These are phyloP conservation scores for Brienomyrus longianalis DNA, from an alignment of 2,113 vertebrate genomes.

Conservation along the genomic window DNA sequence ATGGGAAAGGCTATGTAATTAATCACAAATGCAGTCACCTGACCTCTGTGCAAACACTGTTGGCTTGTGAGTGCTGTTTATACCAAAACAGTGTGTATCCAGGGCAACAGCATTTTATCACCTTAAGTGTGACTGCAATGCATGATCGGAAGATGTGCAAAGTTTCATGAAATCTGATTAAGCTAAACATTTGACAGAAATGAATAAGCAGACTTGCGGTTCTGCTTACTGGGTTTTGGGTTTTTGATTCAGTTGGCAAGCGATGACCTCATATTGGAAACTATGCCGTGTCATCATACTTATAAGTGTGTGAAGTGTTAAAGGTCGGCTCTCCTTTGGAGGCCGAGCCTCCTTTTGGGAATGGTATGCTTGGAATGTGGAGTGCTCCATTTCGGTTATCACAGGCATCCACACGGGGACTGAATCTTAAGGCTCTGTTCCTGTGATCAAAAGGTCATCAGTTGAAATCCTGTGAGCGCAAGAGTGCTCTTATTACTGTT, in stretches of 20 bases:
- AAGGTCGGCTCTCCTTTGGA: neutral
- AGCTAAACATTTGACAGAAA: neutral
- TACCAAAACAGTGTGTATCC: conserved; percentile 62
- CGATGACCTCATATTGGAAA: conserved; percentile 14
- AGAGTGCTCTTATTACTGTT: neutral
- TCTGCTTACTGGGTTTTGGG: neutral
- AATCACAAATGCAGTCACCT: conserved; percentile 25
- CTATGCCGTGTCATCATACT: neutral
- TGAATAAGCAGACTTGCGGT: neutral
- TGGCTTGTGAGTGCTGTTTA: conserved; percentile 54
- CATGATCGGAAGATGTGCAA: neutral
- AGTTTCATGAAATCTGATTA: neutral
- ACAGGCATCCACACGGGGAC: neutral
- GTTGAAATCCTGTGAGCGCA: neutral
- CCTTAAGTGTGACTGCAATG: conserved; percentile 46
- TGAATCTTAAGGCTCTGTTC: neutral
- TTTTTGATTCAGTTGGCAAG: neutral
- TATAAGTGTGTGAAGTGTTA: conserved; percentile 10
- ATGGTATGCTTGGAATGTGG: neutral
- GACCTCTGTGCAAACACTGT: conserved; percentile 35
- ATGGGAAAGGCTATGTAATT: neutral
- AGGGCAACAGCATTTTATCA: conserved; percentile 63
- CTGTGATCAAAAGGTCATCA: neutral
- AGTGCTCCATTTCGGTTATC: neutral
- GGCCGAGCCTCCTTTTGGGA: neutral